Evolutionary conservation across 1,140 invertebrate genomes (phyloP).

Genomic region (Drosophila pallidifrons): DNA sequence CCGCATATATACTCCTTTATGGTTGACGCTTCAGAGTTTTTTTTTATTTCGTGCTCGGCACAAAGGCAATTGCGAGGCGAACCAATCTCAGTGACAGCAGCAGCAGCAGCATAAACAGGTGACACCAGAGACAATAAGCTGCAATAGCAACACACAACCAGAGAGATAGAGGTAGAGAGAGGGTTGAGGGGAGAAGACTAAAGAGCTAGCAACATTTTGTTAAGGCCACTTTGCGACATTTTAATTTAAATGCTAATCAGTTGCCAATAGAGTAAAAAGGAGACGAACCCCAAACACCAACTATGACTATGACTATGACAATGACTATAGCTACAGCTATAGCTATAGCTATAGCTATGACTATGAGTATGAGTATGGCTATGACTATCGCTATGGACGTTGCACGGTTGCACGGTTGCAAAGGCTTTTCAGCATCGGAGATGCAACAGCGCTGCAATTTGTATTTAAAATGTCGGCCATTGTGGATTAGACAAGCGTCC

Average conservation of each 20-base stretch:
- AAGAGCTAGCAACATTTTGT: slow-evolving; percentile 70
- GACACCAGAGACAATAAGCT: slow-evolving; percentile 69
- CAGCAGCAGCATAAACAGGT: slow-evolving; percentile 60
- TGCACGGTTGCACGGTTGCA: slow-evolving; percentile 20
- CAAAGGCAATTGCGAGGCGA: slow-evolving; percentile 59
- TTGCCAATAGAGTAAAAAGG: slow-evolving; percentile 78
- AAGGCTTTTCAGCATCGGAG: background rate
- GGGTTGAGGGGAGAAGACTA: background rate
- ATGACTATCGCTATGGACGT: background rate
- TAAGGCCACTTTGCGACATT: slow-evolving; percentile 82
- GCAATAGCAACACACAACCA: slow-evolving; percentile 43
- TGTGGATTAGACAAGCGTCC: slow-evolving; percentile 62
- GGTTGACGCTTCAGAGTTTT: slow-evolving; percentile 12
- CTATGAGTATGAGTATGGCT: slow-evolving; percentile 35
- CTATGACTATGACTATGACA: slow-evolving; percentile 52
- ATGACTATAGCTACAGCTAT: background rate
- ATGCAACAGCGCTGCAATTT: slow-evolving; percentile 62
- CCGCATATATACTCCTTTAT: slow-evolving; percentile 14
- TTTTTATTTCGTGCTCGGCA: slow-evolving; percentile 30
- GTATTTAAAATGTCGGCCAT: slow-evolving; percentile 77
- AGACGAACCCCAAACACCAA: slow-evolving; percentile 9
- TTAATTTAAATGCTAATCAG: slow-evolving; percentile 83
- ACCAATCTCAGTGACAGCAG: slow-evolving; percentile 62
- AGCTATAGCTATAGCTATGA: slow-evolving; percentile 1
- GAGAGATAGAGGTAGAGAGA: background rate